Conservation (phyloP, 2,113 vertebrate genomes). For the Otus sunia region DNA sequence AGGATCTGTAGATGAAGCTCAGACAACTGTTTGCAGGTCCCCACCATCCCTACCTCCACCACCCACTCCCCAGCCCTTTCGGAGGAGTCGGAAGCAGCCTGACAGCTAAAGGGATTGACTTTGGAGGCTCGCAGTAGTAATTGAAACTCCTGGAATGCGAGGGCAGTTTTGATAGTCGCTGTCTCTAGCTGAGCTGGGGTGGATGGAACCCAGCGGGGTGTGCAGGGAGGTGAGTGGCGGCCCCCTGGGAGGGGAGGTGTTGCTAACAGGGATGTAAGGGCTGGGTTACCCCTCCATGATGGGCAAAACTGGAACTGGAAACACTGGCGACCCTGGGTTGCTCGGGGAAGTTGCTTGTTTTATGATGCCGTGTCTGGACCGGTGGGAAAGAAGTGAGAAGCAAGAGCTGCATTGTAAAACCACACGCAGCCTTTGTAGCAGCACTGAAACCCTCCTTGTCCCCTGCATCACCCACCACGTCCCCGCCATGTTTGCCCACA, state of each 20-base stretch:
- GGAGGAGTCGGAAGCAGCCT: not conserved
- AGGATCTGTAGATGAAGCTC: not conserved
- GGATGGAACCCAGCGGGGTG: not conserved
- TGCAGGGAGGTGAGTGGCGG: not conserved
- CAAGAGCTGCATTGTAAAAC: not conserved
- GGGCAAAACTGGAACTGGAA: not conserved
- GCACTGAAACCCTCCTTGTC: not conserved
- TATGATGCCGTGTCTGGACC: not conserved
- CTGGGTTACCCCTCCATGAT: not conserved
- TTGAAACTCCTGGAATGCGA: not conserved
- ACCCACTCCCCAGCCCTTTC: not conserved
- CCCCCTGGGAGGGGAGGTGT: not conserved
- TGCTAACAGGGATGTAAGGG: not conserved
- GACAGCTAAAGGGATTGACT: not conserved
- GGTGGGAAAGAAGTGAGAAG: not conserved
- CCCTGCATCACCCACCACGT: not conserved
- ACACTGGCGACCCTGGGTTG: not conserved
- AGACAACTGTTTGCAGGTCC: not conserved
- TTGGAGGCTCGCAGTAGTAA: not conserved
- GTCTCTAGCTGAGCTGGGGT: not conserved
- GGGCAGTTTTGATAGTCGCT: accelerated
- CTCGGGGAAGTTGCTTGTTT: not conserved
- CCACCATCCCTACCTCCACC: accelerated
- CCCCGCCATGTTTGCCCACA: accelerated
- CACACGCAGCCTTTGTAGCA: not conserved